A percentile compares a stretch with the other conserved stretches of the same genome.
Evolutionary conservation across 92 coral and sea anemone genomes (phyloP).

Genomic region (Porites evermanni): DNA sequence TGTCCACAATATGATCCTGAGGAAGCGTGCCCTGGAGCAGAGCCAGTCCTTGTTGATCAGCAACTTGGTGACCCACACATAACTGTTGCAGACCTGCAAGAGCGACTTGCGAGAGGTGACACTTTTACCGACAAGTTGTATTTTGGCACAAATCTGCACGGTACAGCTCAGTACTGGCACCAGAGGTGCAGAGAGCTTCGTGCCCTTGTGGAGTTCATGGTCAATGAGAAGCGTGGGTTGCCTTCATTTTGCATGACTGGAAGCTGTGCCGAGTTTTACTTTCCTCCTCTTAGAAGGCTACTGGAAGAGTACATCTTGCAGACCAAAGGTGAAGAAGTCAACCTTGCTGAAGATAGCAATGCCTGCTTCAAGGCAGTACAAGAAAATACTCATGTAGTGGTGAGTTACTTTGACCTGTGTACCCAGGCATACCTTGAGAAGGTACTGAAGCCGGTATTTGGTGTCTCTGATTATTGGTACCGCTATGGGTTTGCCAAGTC

Average conservation of each 20-base stretch:
- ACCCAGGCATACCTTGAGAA: constrained; percentile 50
- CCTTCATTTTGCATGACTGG: constrained; percentile 44
- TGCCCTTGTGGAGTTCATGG: constrained; percentile 60
- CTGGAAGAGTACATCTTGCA: too few species aligned
- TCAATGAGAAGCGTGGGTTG: constrained; percentile 58
- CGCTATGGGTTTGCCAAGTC: constrained; percentile 40
- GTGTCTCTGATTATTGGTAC: constrained; percentile 49
- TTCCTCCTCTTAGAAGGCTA: too few species aligned
- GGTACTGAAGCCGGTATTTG: constrained; percentile 44
- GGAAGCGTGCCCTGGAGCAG: constrained; percentile 38
- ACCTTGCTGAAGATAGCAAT: too few species aligned
- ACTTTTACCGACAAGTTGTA: too few species aligned
- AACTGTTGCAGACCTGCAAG: constrained; percentile 29
- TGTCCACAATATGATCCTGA: constrained; percentile 54
- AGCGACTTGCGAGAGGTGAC: too few species aligned
- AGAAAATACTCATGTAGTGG: too few species aligned
- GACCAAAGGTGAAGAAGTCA: too few species aligned
- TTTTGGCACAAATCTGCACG: constrained; percentile 12
- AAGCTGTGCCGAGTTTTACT: too few species aligned
- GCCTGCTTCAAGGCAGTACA: too few species aligned
- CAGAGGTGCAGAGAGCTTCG: constrained; percentile 61
- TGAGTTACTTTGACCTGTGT: constrained; percentile 15
- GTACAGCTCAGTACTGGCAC: constrained; percentile 58
- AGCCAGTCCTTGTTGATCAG: constrained; percentile 48
- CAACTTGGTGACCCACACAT: constrained; percentile 56